These are phyloP conservation scores for Heliocidaris tuberculata DNA, from an alignment of 35 echinoderm and acorn worm species.

Conservation along the genomic window DNA sequence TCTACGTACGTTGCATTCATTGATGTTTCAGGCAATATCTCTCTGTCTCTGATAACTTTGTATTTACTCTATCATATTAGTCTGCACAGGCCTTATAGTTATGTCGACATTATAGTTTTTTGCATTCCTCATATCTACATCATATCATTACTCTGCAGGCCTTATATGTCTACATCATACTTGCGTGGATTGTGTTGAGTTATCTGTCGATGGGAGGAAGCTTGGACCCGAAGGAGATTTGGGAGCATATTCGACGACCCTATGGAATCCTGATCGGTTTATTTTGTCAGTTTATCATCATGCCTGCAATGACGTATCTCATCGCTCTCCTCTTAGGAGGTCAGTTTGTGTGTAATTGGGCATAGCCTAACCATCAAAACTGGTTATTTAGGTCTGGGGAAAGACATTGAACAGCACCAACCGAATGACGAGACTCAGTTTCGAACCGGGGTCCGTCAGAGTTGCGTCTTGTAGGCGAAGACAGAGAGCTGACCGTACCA, in stretches of 20 bases:
- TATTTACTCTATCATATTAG: not conserved
- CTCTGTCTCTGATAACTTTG: no score
- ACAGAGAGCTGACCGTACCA: no score
- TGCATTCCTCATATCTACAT: not conserved
- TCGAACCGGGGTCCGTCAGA: no score
- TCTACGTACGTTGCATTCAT: no score
- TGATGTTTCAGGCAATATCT: no score
- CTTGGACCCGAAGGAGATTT: constrained; percentile 48
- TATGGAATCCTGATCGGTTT: constrained; percentile 69
- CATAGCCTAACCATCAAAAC: no score
- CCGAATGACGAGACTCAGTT: no score
- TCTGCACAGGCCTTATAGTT: not conserved
- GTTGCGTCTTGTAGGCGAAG: no score
- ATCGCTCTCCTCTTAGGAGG: constrained; percentile 31
- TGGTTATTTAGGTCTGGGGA: no score
- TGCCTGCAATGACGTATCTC: constrained; percentile 60
- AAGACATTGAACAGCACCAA: no score
- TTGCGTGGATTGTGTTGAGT: constrained; percentile 55
- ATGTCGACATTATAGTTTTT: no score
- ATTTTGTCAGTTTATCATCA: constrained; percentile 81
- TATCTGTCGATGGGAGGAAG: constrained; percentile 71
- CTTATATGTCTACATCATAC: constrained; percentile 48
- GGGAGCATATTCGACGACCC: constrained; percentile 60
- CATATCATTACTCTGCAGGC: not conserved
- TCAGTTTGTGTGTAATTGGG: not conserved